A percentile compares a stretch with the other conserved stretches of the same genome.
phyloP scores from a whole-genome alignment of 2,797 vertebrate genomes.

The Lacerta bilineata region DNA sequence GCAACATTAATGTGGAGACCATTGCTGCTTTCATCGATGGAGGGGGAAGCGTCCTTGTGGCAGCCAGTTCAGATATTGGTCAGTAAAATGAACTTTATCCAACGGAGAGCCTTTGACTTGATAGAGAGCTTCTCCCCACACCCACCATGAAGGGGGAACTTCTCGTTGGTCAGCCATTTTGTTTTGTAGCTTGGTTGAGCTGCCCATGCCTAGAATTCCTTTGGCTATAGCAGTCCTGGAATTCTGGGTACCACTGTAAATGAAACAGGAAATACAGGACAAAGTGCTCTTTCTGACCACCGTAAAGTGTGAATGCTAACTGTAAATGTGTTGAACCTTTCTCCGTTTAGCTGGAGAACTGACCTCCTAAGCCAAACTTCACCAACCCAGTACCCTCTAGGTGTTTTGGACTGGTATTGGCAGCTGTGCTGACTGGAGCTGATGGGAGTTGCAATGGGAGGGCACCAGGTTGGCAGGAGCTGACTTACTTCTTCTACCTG shows the following conservation, averaged over 20 bases:
- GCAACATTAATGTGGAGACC: slow-evolving; percentile 96
- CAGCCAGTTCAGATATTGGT: slow-evolving; percentile 96
- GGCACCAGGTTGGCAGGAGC: too few species aligned
- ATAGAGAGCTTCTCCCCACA: not conserved
- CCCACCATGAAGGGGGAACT: too few species aligned
- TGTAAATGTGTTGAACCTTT: too few species aligned
- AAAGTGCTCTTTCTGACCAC: not conserved
- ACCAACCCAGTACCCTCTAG: too few species aligned
- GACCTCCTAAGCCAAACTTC: too few species aligned
- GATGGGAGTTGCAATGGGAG: too few species aligned
- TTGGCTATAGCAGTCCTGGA: too few species aligned
- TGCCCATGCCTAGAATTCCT: not conserved
- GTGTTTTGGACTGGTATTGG: too few species aligned
- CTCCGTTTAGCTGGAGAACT: not conserved
- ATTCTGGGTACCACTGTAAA: not conserved
- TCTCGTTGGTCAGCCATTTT: not conserved
- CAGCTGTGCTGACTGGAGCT: too few species aligned
- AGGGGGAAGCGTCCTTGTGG: slow-evolving; percentile 93
- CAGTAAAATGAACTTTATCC: slow-evolving; percentile 42
- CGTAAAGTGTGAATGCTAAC: too few species aligned
- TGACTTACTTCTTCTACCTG: not conserved
- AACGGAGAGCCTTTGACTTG: not conserved
- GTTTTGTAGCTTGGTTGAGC: too few species aligned
- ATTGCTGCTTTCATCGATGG: slow-evolving; percentile 96
- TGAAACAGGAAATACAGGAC: not conserved